Base-by-base conservation (phyloP, 2,888 invertebrate species). In the Dioctria linearis region DNA sequence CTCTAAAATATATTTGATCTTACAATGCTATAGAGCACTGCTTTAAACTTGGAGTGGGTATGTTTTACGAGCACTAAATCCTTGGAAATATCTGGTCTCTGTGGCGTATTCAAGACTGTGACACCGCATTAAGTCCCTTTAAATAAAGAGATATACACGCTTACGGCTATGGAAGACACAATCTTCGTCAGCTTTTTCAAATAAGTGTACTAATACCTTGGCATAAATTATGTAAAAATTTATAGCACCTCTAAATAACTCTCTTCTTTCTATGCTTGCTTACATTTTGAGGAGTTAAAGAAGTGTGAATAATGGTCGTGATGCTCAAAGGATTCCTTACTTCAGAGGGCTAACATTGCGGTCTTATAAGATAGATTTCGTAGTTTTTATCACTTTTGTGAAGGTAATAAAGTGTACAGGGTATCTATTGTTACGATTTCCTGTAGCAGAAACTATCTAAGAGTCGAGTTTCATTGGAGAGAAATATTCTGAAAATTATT, bases 31-130 rank as follows among this genome's bases (percentile, higher is more conserved):
- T 25, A 25, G 25, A 69, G 69, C 4, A 39, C 25, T 51, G 73
- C 73, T 73, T 51, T 57, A 59, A 73, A 51, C 42, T 57, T 57
- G 42, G 42, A 59, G 43, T 42, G 54, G 40, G 43, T 39, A 73
- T 57, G 73, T 51, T 73, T 73, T 73, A 73, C 57, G 73, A 73
- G 57, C 57, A 73, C 57, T 73, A 73, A 73, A 73, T 73, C 59
- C 73, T 57, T 39, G 13, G 73, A 73, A 57, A 54, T 73, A 51
- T 73, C 73, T 73, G 73, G 73, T 59, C 57, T 57, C 73, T 42
- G 59, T 73, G 59, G 73, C 73, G 73, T 73, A 42, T 59, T 57
- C 42, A 69, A 43, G 69, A 51, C 25, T 51, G 69, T 51, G 69
- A 69, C 69, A 69, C 49, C 69, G 69, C 69, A 69, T 69, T 69